Evolutionary conservation across 2,888 invertebrate species (phyloP), one percentile per base, ranked within the genome.

Genomic region (Ischnura elegans): DNA sequence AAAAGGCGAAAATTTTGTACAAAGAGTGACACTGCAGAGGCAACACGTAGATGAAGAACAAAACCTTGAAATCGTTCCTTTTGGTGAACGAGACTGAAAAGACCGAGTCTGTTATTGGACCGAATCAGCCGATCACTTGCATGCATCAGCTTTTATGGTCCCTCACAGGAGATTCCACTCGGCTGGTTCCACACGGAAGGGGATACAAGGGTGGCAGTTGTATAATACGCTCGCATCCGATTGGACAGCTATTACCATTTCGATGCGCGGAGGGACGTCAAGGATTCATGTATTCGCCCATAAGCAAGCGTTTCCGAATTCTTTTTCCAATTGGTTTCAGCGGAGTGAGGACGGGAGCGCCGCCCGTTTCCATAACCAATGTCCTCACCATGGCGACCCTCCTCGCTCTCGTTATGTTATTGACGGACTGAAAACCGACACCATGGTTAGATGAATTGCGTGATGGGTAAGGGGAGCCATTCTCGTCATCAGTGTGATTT

Each of bases 161-260:
- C n/a, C n/a, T n/a, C n/a, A n/a, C n/a, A n/a, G n/a, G n/a, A n/a
- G 29, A 51, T 90, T 66, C 61, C 90, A 43, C 90, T 66, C 13
- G 29, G 55, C 55, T 43, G 43, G 55, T 19, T 90, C 29, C 29
- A 13, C 29, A 66, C 13, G n/a, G 10, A n/a, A 45, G 45, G 25
- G 86, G 46, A 46, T 45, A 46, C 43, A n/a, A 45, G 36, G 13
- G 29, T 36, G 29, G 13, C 76, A 76, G 36, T 76, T 36, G 36
- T 36, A 76, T 76, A 76, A 76, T 76, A 76, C 36, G 76, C 13
- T 10, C 16, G 76, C 16, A 36, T 76, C 36, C 76, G 76, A 16
- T 10, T 25, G 25, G 76, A 76, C 76, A 36, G 76, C 76, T 36
- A 76, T 36, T 29, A 8, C 76, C 29, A 25, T 36, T 76, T 21